Evolutionary conservation across 2,888 invertebrate genomes (phyloP).

Genomic region (Noctua fimbriata): DNA sequence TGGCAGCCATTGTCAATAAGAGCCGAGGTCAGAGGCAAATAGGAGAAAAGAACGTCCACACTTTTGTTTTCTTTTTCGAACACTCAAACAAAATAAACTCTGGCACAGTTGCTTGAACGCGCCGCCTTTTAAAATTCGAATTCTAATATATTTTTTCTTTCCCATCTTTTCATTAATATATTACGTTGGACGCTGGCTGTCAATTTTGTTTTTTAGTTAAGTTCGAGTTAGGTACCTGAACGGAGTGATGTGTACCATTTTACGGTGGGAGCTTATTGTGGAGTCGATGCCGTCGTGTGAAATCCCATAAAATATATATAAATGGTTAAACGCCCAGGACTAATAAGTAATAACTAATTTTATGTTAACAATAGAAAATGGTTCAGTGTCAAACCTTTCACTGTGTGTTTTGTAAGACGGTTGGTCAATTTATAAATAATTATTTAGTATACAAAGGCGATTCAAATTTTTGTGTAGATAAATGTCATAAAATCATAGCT

Average conservation of each 20-base stretch:
- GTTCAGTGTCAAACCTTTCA: slow-evolving; percentile 18
- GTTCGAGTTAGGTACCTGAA: slow-evolving; percentile 77
- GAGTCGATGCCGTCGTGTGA: slow-evolving; percentile 72
- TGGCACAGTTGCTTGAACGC: slow-evolving; percentile 85
- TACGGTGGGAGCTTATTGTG: slow-evolving; percentile 78
- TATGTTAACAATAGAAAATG: slow-evolving; percentile 55
- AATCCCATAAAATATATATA: slow-evolving; percentile 74
- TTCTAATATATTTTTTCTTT: slow-evolving; percentile 83
- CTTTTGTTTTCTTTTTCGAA: slow-evolving; percentile 88
- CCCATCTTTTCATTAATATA: slow-evolving; percentile 89
- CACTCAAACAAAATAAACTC: slow-evolving; percentile 88
- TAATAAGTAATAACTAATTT: slow-evolving; percentile 61
- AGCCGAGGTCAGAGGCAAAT: slow-evolving; percentile 89
- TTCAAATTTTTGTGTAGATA: not conserved
- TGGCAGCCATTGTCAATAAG: slow-evolving; percentile 90
- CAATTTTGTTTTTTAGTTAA: slow-evolving; percentile 80
- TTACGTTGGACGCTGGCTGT: slow-evolving; percentile 85
- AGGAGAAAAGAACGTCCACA: slow-evolving; percentile 85
- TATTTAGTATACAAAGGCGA: slow-evolving; percentile 1
- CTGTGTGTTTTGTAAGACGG: too few relatives aligned
- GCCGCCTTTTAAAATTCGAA: slow-evolving; percentile 88
- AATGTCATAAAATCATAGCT: not conserved
- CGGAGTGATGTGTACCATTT: slow-evolving; percentile 78
- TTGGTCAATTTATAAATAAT: slow-evolving; percentile 1
- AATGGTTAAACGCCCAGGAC: slow-evolving; percentile 65